Evolutionary conservation across 2,797 vertebrate genomes (phyloP).

Genomic region (Zenarchopterus dispar): DNA sequence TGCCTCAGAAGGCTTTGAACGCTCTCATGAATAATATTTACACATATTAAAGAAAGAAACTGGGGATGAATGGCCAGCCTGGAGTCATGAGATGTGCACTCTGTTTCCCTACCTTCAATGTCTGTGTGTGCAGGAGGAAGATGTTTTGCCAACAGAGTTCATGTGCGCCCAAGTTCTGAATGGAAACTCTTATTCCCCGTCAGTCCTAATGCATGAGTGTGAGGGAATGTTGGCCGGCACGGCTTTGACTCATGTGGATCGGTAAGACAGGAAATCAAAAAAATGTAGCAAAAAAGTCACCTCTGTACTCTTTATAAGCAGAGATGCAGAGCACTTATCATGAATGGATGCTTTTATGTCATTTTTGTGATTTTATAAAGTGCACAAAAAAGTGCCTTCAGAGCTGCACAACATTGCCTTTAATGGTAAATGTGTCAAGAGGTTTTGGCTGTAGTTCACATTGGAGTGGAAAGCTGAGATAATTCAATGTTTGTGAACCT

Average conservation of each 20-base stretch:
- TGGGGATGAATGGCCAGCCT: conserved; percentile 15
- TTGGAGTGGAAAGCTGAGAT: conserved; percentile 8
- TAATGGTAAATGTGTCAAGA: not conserved
- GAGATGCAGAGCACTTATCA: conserved; percentile 12
- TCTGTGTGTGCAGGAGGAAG: conserved; percentile 4
- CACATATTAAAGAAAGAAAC: conserved; percentile 49
- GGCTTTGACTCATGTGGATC: conserved; percentile 31
- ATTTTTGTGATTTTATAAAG: conserved; percentile 12
- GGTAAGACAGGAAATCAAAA: conserved; percentile 46
- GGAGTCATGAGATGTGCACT: conserved; percentile 21
- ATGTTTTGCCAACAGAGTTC: conserved; percentile 43
- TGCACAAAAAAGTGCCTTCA: conserved; percentile 12
- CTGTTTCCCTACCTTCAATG: conserved; percentile 21
- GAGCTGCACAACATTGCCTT: not conserved
- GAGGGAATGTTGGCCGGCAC: conserved; percentile 33
- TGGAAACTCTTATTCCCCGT: conserved; percentile 29
- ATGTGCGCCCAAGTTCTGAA: conserved; percentile 40
- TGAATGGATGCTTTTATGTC: conserved; percentile 41
- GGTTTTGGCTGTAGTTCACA: conserved; percentile 1
- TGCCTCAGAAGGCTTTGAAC: conserved; percentile 45
- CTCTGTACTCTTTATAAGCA: conserved; percentile 39
- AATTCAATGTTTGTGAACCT: conserved; percentile 36
- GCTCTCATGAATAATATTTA: conserved; percentile 64
- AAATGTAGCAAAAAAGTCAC: conserved; percentile 38
- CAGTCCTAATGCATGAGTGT: conserved; percentile 31